Base-by-base conservation (phyloP, 2,888 invertebrate species). In the Tineola bisselliella region DNA sequence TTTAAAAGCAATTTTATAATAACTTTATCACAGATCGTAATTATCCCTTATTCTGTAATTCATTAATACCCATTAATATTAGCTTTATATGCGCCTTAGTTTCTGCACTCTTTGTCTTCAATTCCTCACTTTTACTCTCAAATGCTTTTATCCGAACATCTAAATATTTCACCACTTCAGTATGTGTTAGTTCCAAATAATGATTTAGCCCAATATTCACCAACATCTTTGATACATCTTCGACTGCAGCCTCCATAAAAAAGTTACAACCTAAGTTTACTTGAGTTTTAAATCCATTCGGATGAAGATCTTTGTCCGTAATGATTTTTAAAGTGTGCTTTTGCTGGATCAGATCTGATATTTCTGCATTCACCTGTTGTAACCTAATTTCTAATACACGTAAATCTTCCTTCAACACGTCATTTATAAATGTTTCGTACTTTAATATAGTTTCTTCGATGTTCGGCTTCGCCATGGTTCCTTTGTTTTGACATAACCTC, bases 231-330 rank as follows among this genome's bases (percentile, higher is more conserved):
- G 91, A 89, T 0, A 91, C 83, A 71, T 93, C 91, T 60, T 88
- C 79, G 60, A 95, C 90, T 61, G 90, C 82, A 0, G 94, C 94
- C 74, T 95, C 92, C 73, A 94, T 91, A 69, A 93, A 96, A 66
- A 95, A 92, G 74, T 93, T 93, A 67, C 93, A 92, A n/a, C 96
- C 96, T 31, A 96, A 79, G 72, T 96, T 93, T 25, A 96, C 89
- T 69, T 86, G 84, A 3, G 79, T 75, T 70, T 84, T 84, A 60
- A 84, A 83, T 1, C 86, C 83, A 17, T 73, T 61, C 5, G 89
- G 84, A 57, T 89, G 83, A 0, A 88, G 71, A 2, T 84, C 79
- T 38, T 88, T 87, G 62, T 89, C 87, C 59, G 89, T 75, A 3
- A 94, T 77, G 0, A 91, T 89, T 72, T 91, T 89, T 18, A 95